Percentiles rank a stretch among this genome's conserved stretches.
phyloP scores from a whole-genome alignment of 2,113 vertebrate genomes.

The Addax nasomaculatus region DNA sequence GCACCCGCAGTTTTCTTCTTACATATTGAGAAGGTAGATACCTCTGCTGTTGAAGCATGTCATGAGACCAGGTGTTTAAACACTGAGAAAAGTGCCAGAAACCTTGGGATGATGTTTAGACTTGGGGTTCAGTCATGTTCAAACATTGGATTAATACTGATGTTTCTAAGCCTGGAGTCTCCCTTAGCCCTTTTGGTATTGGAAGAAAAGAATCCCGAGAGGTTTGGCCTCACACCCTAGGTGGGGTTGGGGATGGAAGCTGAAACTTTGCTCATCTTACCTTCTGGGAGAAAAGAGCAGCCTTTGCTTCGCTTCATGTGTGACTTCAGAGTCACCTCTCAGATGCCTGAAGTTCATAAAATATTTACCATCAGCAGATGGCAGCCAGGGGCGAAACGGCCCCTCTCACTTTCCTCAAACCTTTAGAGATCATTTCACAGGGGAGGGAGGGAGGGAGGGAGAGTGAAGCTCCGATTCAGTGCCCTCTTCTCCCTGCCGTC shows the following conservation, averaged over 20 bases:
- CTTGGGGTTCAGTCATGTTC: neutral
- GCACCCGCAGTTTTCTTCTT: fast-evolving
- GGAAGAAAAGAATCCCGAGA: neutral
- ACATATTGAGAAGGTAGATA: fast-evolving
- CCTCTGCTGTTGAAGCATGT: neutral
- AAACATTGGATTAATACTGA: neutral
- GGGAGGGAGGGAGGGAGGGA: neutral
- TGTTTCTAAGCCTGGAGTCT: neutral
- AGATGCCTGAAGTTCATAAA: slow-evolving; percentile 43
- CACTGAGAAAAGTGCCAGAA: neutral
- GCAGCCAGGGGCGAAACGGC: neutral
- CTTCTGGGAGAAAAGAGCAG: neutral
- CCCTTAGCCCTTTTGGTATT: neutral
- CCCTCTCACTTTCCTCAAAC: neutral
- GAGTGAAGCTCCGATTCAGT: neutral
- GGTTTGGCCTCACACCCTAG: neutral
- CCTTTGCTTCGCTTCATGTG: neutral
- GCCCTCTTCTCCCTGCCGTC: too few species aligned
- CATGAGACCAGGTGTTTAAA: neutral
- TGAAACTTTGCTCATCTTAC: neutral
- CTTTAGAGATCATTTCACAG: neutral
- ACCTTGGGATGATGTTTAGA: neutral
- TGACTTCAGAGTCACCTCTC: slow-evolving; percentile 13
- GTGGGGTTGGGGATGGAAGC: neutral
- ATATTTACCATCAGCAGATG: slow-evolving; percentile 65